A percentile compares a stretch with the other conserved stretches of the same genome.
Evolutionary conservation across 2,113 vertebrate species (phyloP).

Genomic region (Perca fluviatilis): DNA sequence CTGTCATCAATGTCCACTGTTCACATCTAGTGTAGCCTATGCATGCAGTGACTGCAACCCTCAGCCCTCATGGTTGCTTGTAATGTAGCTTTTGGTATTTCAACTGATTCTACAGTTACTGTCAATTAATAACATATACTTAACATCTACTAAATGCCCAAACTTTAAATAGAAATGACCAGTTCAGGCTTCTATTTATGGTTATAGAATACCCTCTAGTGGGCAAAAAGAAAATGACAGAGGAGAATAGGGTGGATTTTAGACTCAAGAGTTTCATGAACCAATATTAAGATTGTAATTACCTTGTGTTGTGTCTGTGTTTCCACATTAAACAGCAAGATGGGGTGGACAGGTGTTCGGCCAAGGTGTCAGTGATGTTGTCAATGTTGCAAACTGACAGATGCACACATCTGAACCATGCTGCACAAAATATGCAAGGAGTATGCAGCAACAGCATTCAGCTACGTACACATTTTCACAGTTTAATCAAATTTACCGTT

Average conservation of each 20-base stretch:
- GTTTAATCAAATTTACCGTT: neutral
- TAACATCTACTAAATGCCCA: neutral
- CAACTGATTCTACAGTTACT: neutral
- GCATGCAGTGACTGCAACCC: neutral
- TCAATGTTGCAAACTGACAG: neutral
- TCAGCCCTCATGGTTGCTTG: neutral
- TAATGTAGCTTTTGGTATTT: neutral
- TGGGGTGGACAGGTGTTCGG: no score
- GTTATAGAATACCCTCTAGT: constrained; percentile 40
- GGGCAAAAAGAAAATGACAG: neutral
- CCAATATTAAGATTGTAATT: neutral
- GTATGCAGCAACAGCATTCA: neutral
- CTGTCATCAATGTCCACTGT: neutral
- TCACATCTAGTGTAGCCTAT: neutral
- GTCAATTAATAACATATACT: neutral
- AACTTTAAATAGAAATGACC: neutral
- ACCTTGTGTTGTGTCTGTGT: neutral
- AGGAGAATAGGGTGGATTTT: neutral
- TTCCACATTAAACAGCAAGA: neutral
- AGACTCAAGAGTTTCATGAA: neutral
- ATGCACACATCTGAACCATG: neutral
- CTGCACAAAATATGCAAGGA: neutral
- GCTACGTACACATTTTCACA: no score
- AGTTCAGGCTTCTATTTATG: neutral
- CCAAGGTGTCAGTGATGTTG: neutral